Percentiles rank a stretch among this genome's conserved stretches.
phyloP scores from a whole-genome alignment of 2,113 vertebrate genomes.

The Ailuropoda melanoleuca region DNA sequence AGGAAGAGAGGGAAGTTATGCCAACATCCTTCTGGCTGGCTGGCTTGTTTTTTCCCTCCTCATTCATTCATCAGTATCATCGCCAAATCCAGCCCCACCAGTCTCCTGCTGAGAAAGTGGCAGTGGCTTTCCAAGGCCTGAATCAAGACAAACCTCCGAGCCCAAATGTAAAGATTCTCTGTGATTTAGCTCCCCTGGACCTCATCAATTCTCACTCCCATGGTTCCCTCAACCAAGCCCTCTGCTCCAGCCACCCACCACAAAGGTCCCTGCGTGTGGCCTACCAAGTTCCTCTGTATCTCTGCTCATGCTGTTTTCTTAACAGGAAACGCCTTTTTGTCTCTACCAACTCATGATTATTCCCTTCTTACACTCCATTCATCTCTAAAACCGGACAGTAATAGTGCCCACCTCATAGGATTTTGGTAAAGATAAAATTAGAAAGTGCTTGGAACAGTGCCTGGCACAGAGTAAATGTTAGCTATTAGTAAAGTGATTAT shows the following conservation, averaged over 20 bases:
- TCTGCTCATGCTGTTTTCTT: not conserved
- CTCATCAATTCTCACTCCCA: not conserved
- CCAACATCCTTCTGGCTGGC: not conserved
- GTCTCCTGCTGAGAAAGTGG: not conserved
- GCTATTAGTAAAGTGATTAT: not conserved
- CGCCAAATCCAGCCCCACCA: not conserved
- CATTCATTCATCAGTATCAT: constrained; percentile 20
- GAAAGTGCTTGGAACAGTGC: constrained; percentile 34
- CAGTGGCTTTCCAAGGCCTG: not conserved
- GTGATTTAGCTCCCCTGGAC: not conserved
- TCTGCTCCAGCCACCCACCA: not conserved
- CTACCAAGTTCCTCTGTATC: not conserved
- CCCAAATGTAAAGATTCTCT: not conserved
- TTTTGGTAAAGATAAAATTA: constrained; percentile 64
- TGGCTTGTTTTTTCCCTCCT: not conserved
- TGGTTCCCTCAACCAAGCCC: not conserved
- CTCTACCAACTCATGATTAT: constrained; percentile 13
- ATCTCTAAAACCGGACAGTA: constrained; percentile 51
- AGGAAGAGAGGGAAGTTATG: not conserved
- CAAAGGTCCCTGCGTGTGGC: not conserved
- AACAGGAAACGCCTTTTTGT: constrained; percentile 19
- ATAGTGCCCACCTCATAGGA: not conserved
- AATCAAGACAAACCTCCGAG: not conserved
- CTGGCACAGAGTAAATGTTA: not conserved
- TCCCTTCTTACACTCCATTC: constrained; percentile 29